Base-by-base conservation (phyloP, 2,113 vertebrate genomes). In the Elaphurus davidianus region DNA sequence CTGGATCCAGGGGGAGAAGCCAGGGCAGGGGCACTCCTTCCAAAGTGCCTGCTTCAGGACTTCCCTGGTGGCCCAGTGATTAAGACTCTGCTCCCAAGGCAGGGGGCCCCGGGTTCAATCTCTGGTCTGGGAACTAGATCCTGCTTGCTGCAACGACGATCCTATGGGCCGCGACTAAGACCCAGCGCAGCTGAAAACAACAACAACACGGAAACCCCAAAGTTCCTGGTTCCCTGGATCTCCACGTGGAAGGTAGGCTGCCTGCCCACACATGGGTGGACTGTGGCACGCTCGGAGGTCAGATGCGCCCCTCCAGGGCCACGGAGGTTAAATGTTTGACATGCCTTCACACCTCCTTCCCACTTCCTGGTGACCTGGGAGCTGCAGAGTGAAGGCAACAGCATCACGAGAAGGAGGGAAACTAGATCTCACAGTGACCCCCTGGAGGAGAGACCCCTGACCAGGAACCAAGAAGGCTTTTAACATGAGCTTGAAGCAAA, bases 121-220 rank as follows among this genome's bases (percentile, higher is more conserved):
- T 71, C 67, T 71, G n/a, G 10, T 23, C 67, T 40, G n/a, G 67
- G 67, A 71, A 71, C n/a, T 71, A 71, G 67, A 40, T 36, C 67
- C n/a, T 40, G 67, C 67, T 71, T 11, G 67, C 19, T 19, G 21
- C n/a, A 12, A 3, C 0, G 19, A 40, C 6, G 67, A 40, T 40
- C n/a, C 19, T 36, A 40, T 12, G n/a, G 19, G 67, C n/a, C 0
- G 10, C n/a, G 12, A 23, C 67, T 12, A 23, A 40, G 64, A 67
- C 64, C 16, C 64, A 67, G 67, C 9, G 0, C n/a, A 12, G 19
- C 67, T 21, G n/a, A 71, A 71, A 21, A 71, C 19, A 36, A 71
- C 64, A 21, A n/a, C 5, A 40, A 71, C n/a, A 71, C 19, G 23
- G 67, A 71, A 40, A 40, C 67, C 67, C 67, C 40, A 55, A 54